phyloP scores from a whole-genome alignment of 2,113 vertebrate species.

The Ctenodactylus gundi region DNA sequence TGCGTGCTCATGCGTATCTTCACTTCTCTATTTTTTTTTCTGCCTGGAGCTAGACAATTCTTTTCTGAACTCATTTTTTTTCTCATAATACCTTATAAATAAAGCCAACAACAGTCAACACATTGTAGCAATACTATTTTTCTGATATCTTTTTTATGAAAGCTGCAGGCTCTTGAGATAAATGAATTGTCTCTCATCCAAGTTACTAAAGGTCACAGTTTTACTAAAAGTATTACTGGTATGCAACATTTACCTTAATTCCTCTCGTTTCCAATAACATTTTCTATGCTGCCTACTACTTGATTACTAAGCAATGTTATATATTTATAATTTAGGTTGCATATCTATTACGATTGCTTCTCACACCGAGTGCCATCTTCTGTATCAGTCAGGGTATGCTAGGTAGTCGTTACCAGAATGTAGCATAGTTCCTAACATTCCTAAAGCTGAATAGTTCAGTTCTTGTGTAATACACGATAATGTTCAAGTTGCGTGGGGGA shows the following conservation, averaged over 20 bases:
- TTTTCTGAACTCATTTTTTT: constrained; percentile 4
- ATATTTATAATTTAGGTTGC: background rate
- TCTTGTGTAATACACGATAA: background rate
- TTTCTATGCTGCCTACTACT: background rate
- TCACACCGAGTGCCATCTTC: background rate
- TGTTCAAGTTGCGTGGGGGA: background rate
- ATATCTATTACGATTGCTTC: background rate
- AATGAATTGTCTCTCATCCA: background rate
- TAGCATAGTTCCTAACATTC: background rate
- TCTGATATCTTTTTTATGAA: background rate
- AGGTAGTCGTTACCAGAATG: background rate
- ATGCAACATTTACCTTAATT: background rate
- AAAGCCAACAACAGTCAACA: background rate
- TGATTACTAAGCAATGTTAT: too few species aligned
- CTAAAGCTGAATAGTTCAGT: background rate
- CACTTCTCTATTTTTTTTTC: background rate
- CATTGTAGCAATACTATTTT: background rate
- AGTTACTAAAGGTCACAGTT: background rate
- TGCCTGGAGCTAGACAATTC: background rate
- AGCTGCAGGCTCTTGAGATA: background rate
- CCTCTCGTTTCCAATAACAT: background rate
- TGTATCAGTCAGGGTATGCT: background rate
- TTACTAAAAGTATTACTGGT: background rate
- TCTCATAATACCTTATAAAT: background rate
- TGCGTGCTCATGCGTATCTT: background rate